phyloP scores from a whole-genome alignment of 2,888 invertebrate genomes.

The Troides helena region DNA sequence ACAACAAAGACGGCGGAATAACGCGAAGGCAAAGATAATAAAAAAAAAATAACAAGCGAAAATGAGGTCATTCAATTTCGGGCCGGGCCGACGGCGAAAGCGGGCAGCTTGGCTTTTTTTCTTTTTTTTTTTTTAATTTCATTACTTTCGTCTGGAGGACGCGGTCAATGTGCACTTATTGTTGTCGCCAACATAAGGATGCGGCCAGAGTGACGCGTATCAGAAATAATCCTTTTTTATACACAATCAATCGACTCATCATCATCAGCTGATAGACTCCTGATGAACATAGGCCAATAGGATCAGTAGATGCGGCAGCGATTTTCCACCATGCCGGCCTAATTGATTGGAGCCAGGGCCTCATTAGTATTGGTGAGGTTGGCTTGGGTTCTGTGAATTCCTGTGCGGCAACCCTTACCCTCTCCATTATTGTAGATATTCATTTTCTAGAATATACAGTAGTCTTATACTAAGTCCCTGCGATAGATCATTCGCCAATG shows the following conservation, averaged over 20 bases:
- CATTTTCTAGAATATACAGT: background rate
- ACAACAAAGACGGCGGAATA: conserved; percentile 32
- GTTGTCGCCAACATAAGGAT: conserved; percentile 36
- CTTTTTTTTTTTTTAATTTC: conserved; percentile 48
- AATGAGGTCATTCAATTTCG: conserved; percentile 66
- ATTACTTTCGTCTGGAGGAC: conserved; percentile 64
- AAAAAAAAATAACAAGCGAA: conserved; percentile 37
- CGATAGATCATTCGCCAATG: background rate
- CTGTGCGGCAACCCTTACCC: too few relatives aligned
- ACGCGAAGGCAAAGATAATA: conserved; percentile 29
- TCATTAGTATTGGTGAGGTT: too few relatives aligned
- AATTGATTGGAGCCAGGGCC: too few relatives aligned
- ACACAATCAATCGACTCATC: background rate
- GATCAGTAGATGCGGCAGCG: too few relatives aligned
- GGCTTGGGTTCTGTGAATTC: too few relatives aligned
- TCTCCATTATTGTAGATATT: too few relatives aligned
- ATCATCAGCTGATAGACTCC: too few relatives aligned
- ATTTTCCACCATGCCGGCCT: too few relatives aligned
- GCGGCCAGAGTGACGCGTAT: conserved; percentile 26
- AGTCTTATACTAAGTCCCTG: background rate
- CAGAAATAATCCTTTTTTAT: background rate
- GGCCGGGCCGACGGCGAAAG: conserved; percentile 45
- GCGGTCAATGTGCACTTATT: conserved; percentile 50
- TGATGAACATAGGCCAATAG: too few relatives aligned
- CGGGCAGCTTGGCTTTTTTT: conserved; percentile 40